These are phyloP conservation scores for Bradypodion pumilum DNA, from an alignment of 2,797 vertebrate species.

Conservation along the genomic window DNA sequence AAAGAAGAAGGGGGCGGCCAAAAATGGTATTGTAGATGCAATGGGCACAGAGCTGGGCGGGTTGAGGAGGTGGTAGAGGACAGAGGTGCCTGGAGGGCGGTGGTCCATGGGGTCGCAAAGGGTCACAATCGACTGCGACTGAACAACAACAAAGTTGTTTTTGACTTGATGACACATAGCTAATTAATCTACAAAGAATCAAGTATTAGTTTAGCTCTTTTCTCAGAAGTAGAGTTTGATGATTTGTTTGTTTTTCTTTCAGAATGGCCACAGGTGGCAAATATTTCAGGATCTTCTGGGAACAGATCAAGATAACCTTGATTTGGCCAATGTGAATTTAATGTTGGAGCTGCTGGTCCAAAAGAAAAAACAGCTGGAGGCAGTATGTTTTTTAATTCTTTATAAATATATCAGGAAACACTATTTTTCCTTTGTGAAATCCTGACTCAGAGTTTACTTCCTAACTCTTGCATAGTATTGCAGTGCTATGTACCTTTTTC, in stretches of 20 bases:
- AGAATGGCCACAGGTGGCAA: conserved; percentile 97
- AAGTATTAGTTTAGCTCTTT: neutral
- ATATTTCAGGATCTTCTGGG: conserved; percentile 94
- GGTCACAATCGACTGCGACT: no score
- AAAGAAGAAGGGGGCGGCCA: no score
- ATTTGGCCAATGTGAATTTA: conserved; percentile 96
- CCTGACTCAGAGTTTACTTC: neutral
- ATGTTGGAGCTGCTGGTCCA: conserved; percentile 96
- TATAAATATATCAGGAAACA: neutral
- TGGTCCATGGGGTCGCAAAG: no score
- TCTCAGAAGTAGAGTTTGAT: conserved; percentile 11
- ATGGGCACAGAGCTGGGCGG: no score
- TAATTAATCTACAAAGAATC: conserved; percentile 5
- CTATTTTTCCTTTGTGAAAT: neutral
- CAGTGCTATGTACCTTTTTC: neutral
- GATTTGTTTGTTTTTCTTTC: conserved; percentile 41
- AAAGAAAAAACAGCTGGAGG: conserved; percentile 98
- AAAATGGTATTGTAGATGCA: no score
- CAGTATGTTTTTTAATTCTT: conserved; percentile 78
- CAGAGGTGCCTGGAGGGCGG: no score
- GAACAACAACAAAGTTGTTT: no score
- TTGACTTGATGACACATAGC: no score
- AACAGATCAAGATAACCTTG: conserved; percentile 95
- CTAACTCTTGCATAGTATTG: neutral
- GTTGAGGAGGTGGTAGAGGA: no score